phyloP scores from a whole-genome alignment of 2,113 vertebrate species.

The Camelus bactrianus region DNA sequence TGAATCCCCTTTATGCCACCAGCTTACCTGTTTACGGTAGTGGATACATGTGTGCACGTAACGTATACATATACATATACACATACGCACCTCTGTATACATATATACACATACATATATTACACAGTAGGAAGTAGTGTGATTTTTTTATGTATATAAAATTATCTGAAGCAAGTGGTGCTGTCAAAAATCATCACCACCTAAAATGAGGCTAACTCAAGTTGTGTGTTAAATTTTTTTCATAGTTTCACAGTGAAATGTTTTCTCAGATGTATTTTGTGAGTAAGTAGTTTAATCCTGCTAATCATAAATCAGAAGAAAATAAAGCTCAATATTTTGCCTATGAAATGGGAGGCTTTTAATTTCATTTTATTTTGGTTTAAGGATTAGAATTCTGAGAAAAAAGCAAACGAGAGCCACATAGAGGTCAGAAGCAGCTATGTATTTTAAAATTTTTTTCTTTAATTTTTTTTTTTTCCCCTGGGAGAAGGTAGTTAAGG shows the following conservation, averaged over 20 bases:
- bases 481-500: not conserved
- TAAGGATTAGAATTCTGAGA: not conserved
- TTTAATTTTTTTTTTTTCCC: not conserved
- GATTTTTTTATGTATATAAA: not conserved
- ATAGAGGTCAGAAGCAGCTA: not conserved
- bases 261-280: not conserved
- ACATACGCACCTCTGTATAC: fast-evolving
- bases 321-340: not conserved
- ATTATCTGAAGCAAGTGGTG: not conserved
- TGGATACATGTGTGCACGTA: not conserved
- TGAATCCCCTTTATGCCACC: not conserved
- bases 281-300: not conserved
- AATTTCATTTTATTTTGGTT: not conserved
- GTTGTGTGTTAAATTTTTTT: not conserved
- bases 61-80: no score
- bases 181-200: not conserved
- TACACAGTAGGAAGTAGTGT: not conserved
- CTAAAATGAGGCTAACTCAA: not conserved
- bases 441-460: not conserved
- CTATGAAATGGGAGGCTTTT: not conserved
- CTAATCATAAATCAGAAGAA: not conserved
- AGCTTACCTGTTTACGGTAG: not conserved
- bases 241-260: not conserved
- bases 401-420: not conserved
- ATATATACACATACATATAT: not conserved